Base-by-base conservation (phyloP, 2,797 vertebrate genomes). In the Sciaenops ocellatus region DNA sequence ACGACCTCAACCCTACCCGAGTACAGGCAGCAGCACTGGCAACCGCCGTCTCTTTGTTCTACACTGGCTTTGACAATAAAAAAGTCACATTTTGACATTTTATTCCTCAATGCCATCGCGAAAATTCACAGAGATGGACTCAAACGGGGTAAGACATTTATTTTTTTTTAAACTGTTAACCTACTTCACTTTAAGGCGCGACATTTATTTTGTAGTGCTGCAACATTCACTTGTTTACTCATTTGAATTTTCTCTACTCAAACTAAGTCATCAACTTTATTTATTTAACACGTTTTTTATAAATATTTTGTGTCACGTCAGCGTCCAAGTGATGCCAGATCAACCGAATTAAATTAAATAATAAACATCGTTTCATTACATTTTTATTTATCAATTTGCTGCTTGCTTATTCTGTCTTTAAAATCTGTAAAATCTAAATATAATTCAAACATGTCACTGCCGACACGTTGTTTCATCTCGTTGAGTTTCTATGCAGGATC, bases 1-100 rank as follows among this genome's bases (percentile, higher is more conserved):
- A 78, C 81, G 71, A 86, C 79, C 91, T 91, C 89, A 89, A 85
- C 91, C 90, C 90, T 80, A 75, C 79, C 72, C 83, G 76, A 67
- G 90, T 79, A 76, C 87, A 80, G 83, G 72, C 92, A 82, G 77
- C 83, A 83, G 91, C 82, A 76, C 84, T 84, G 87, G 87, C 80
- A 77, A 79, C 79, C 73, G 74, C 78, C 66, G 86, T 87, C 66
- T 93, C 94, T 95, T 95, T 94, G 95, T 95, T 94, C 90, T 85
- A 73, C 34, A 77, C 90, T 87, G 90, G 90, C 89, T 90, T 78
- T 82, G 78, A 91, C 82, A 80, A 77, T 73, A 84, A 73, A 81
- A 84, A 69, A 87, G 83, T 79, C 67, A 73, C 30, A 87, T 77
- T 69, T 67, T 60, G 71, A 75, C 5, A 34, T 69, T 66, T 67